These are phyloP conservation scores for Galaxea fascicularis DNA, from an alignment of 92 coral and sea anemone species.

Conservation along the genomic window DNA sequence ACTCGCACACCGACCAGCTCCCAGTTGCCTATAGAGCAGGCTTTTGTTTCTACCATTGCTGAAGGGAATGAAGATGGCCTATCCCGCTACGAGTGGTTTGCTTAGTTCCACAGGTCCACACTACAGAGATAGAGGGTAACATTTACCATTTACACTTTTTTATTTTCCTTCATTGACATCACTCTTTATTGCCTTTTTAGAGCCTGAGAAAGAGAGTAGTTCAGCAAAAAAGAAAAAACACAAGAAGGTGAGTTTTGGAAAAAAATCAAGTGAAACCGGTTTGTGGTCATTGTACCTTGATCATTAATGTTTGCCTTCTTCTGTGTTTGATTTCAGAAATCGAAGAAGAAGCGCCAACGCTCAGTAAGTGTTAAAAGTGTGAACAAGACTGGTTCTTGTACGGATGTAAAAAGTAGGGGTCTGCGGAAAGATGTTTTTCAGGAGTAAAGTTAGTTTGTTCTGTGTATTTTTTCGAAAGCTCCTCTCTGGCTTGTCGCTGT, in stretches of 20 bases:
- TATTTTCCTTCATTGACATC: too few species aligned
- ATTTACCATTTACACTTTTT: too few species aligned
- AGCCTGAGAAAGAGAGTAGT: conserved; percentile 75
- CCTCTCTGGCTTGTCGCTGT: too few species aligned
- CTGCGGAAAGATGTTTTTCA: background rate
- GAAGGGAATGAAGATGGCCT: too few species aligned
- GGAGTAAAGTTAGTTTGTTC: too few species aligned
- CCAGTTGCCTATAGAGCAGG: too few species aligned
- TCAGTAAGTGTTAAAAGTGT: conserved; percentile 68
- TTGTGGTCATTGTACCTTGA: background rate
- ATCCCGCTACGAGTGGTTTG: too few species aligned
- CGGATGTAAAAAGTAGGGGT: background rate
- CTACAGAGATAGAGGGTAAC: too few species aligned
- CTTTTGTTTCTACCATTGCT: too few species aligned
- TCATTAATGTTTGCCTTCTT: conserved; percentile 2
- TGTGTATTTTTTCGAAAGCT: too few species aligned
- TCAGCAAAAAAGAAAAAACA: conserved; percentile 76
- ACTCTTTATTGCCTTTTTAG: conserved; percentile 35
- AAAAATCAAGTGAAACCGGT: background rate
- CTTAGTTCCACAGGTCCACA: too few species aligned
- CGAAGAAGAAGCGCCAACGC: conserved; percentile 97
- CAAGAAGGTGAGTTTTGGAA: conserved; percentile 75
- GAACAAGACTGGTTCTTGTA: background rate
- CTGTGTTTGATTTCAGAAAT: conserved; percentile 72
- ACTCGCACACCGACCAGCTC: too few species aligned